Conservation (phyloP, 2,113 vertebrate genomes). For the Megaptera novaeangliae region DNA sequence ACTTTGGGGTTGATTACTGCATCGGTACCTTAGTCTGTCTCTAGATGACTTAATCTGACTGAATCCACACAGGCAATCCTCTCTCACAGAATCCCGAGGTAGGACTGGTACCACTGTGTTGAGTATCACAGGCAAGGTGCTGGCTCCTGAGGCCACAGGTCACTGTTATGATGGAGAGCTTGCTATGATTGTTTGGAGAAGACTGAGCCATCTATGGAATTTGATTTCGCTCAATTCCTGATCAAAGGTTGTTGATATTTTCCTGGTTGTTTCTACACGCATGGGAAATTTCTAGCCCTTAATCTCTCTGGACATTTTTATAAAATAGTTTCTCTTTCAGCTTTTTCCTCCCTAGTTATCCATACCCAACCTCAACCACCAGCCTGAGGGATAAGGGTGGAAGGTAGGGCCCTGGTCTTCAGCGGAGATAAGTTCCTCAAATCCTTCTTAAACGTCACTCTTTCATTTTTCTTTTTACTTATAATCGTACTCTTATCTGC, state of each 20-base stretch:
- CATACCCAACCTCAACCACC: neutral
- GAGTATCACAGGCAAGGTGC: neutral
- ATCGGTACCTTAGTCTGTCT: neutral
- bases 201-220: neutral
- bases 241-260: neutral
- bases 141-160: neutral
- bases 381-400: neutral
- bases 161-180: neutral
- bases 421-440: neutral
- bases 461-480: neutral
- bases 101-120: neutral
- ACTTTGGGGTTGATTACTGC: neutral
- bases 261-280: neutral
- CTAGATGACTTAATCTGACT: neutral
- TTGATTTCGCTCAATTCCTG: neutral
- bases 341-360: neutral
- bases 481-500: neutral
- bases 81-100: neutral
- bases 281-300: neutral
- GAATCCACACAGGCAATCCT: neutral
- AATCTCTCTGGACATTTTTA: neutral
- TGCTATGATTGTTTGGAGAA: neutral
- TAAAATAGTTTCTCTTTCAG: neutral
- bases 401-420: neutral
- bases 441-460: neutral